phyloP scores from a whole-genome alignment of 2,113 vertebrate species.

The Tragelaphus scriptus region DNA sequence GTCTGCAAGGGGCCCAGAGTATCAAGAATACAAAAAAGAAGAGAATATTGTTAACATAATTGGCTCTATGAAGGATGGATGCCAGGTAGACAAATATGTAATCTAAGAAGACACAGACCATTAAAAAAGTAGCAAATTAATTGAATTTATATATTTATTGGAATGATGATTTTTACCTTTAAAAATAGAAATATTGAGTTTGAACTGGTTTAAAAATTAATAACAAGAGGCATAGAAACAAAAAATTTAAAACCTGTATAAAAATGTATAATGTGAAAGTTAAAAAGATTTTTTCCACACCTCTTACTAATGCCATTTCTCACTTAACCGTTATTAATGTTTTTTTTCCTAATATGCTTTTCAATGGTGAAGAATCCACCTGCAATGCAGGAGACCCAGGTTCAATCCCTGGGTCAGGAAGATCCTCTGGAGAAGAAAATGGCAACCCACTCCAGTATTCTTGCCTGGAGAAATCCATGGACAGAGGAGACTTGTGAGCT shows the following conservation, averaged over 20 bases:
- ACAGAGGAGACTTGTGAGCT: background rate
- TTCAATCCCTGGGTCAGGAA: background rate
- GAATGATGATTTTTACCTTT: background rate
- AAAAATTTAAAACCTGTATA: background rate
- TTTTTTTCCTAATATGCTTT: background rate
- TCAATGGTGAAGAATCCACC: background rate
- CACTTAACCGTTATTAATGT: background rate
- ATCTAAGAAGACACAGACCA: background rate
- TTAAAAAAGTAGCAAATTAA: background rate
- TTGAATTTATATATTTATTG: background rate
- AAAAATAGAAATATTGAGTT: background rate
- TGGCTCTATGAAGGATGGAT: background rate
- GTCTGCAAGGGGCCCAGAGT: background rate
- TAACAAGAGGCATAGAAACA: background rate
- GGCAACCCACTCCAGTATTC: background rate
- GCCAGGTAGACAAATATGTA: background rate
- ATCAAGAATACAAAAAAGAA: background rate
- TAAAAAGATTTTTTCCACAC: background rate
- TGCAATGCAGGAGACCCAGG: background rate
- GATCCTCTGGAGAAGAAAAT: background rate
- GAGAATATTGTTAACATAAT: background rate
- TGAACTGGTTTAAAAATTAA: background rate
- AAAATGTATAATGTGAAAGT: background rate
- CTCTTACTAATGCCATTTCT: background rate
- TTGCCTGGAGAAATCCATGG: background rate